phyloP scores from a whole-genome alignment of 1,140 invertebrate species.

The Teleogryllus occipitalis region DNA sequence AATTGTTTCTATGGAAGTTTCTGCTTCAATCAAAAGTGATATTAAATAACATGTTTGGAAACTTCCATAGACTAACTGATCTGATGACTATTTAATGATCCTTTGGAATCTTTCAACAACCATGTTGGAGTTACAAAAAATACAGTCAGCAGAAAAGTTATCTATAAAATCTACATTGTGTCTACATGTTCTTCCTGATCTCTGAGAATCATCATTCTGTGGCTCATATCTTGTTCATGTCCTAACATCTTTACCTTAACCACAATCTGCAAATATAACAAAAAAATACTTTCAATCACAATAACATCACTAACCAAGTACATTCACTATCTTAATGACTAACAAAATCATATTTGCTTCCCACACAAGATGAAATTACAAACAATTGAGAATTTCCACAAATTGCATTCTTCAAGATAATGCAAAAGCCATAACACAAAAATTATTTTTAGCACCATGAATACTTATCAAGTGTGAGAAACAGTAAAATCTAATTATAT shows the following conservation, averaged over 20 bases:
- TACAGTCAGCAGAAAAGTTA: neutral
- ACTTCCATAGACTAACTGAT: neutral
- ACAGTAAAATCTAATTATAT: neutral
- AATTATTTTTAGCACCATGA: too few species aligned
- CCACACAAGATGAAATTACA: neutral
- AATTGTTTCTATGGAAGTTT: neutral
- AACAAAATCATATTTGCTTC: neutral
- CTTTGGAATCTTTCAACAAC: too few species aligned
- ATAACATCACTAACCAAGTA: neutral
- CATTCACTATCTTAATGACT: neutral
- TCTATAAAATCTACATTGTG: neutral
- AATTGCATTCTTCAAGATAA: too few species aligned
- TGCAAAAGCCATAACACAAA: too few species aligned
- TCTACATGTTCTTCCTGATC: neutral
- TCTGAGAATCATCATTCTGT: neutral
- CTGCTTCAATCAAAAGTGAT: neutral
- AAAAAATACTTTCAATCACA: slow-evolving; percentile 3
- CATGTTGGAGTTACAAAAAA: too few species aligned
- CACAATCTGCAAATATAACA: slow-evolving; percentile 5
- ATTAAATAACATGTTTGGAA: neutral
- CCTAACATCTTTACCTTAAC: neutral
- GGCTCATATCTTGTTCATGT: neutral
- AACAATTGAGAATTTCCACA: too few species aligned
- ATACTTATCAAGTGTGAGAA: neutral
- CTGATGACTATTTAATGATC: neutral